Evolutionary conservation across 2,888 invertebrate genomes (phyloP).

Genomic region (Penaeus monodon): DNA sequence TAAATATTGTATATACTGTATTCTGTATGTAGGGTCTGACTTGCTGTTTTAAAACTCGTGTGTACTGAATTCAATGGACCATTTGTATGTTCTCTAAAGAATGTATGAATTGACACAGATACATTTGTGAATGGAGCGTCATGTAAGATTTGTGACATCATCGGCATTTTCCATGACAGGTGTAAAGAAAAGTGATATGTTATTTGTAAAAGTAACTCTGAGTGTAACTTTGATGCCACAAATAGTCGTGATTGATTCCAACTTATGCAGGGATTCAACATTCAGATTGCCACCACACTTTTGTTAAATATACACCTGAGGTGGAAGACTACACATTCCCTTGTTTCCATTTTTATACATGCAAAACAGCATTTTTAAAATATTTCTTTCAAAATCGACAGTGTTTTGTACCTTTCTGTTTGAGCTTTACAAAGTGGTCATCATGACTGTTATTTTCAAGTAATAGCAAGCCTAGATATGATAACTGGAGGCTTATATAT

Average conservation of each 20-base stretch:
- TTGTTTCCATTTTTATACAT: constrained; percentile 61
- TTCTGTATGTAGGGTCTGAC: constrained; percentile 24
- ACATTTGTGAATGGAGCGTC: too few relatives aligned
- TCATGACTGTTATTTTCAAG: background rate
- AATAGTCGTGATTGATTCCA: constrained; percentile 20
- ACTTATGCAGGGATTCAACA: constrained; percentile 38
- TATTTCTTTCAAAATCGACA: constrained; percentile 46
- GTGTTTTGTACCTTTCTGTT: constrained; percentile 2
- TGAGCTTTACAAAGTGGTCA: background rate
- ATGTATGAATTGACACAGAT: too few relatives aligned
- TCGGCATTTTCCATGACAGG: too few relatives aligned
- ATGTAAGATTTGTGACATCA: too few relatives aligned
- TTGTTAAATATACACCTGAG: constrained; percentile 37
- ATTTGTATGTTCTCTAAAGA: constrained; percentile 16
- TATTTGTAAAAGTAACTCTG: constrained; percentile 19
- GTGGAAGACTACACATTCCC: constrained; percentile 37
- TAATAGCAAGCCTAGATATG: background rate
- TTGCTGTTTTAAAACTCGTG: constrained; percentile 31
- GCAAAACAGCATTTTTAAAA: constrained; percentile 56
- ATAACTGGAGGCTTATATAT: too few relatives aligned
- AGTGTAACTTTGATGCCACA: constrained; percentile 29
- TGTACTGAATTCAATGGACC: constrained; percentile 30
- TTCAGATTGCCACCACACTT: constrained; percentile 38
- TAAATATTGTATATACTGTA: constrained; percentile 51
- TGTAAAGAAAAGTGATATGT: constrained; percentile 21